Evolutionary conservation across 2,888 invertebrate genomes (phyloP).

Genomic region (Fragum sueziense): DNA sequence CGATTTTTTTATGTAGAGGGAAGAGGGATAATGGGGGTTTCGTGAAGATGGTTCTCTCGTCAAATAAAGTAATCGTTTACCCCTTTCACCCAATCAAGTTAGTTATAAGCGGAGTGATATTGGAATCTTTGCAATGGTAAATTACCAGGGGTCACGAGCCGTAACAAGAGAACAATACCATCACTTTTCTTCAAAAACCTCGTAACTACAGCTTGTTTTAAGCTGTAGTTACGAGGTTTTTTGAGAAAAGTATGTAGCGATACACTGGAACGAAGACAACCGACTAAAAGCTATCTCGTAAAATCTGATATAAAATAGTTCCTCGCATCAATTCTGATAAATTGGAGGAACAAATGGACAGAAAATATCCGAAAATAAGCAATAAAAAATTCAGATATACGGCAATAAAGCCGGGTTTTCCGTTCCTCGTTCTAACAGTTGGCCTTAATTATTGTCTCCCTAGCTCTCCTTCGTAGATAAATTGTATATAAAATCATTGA

Average conservation of each 20-base stretch:
- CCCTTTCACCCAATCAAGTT: conserved; percentile 58
- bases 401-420: conserved; percentile 50
- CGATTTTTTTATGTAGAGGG: too few species aligned
- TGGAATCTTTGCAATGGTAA: conserved; percentile 61
- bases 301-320: conserved; percentile 65
- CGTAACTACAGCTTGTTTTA: too few species aligned
- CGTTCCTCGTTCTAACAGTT: conserved; percentile 35
- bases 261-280: conserved; percentile 51
- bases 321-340: conserved; percentile 58
- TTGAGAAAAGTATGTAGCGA: too few species aligned
- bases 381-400: conserved; percentile 62
- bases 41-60: conserved; percentile 58
- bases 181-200: too few species aligned
- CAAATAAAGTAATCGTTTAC: conserved; percentile 54
- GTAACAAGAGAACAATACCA: conserved; percentile 52
- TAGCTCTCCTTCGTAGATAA: conserved; percentile 51
- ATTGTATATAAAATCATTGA: conserved; percentile 63
- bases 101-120: conserved; percentile 58
- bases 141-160: conserved; percentile 53
- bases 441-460: conserved; percentile 50
- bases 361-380: conserved; percentile 65
- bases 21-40: conserved; percentile 61
- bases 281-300: conserved; percentile 64
- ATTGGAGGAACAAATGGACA: conserved; percentile 60
- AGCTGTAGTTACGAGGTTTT: too few species aligned